phyloP scores from a whole-genome alignment of 2,113 vertebrate species.

The Rhea pennata region DNA sequence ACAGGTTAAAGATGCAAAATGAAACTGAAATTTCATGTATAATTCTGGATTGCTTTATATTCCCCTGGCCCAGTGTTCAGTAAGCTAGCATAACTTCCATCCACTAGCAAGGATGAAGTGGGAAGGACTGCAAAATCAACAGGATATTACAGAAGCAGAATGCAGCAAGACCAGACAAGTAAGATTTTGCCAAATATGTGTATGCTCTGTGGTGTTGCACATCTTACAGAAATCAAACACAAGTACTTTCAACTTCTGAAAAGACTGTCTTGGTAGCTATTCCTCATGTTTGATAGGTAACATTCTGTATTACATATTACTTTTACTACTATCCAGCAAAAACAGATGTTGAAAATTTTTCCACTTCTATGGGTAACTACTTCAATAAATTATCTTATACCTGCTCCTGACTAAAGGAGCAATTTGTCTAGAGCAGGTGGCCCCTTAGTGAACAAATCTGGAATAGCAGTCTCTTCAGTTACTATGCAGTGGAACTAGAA shows the following conservation, averaged over 20 bases:
- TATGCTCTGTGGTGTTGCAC: background rate
- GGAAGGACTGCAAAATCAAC: background rate
- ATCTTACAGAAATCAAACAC: background rate
- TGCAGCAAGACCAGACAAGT: background rate
- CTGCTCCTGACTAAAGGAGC: background rate
- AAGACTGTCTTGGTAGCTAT: background rate
- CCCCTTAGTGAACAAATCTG: slow-evolving; percentile 64
- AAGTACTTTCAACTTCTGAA: background rate
- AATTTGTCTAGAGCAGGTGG: background rate
- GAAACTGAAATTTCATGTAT: background rate
- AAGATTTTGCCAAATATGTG: rapidly evolving
- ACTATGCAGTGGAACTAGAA: background rate
- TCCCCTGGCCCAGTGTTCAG: background rate
- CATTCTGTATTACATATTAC: background rate
- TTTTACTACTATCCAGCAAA: background rate
- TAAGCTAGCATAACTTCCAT: background rate
- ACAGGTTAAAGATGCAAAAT: background rate
- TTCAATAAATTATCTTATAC: background rate
- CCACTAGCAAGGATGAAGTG: background rate
- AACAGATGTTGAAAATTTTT: background rate
- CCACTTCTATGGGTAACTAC: background rate
- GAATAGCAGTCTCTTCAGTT: slow-evolving; percentile 37
- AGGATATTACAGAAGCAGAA: background rate
- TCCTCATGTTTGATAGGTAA: background rate
- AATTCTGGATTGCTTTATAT: background rate